Conservation (phyloP, 2,797 vertebrate species). For the Cuculus canorus region DNA sequence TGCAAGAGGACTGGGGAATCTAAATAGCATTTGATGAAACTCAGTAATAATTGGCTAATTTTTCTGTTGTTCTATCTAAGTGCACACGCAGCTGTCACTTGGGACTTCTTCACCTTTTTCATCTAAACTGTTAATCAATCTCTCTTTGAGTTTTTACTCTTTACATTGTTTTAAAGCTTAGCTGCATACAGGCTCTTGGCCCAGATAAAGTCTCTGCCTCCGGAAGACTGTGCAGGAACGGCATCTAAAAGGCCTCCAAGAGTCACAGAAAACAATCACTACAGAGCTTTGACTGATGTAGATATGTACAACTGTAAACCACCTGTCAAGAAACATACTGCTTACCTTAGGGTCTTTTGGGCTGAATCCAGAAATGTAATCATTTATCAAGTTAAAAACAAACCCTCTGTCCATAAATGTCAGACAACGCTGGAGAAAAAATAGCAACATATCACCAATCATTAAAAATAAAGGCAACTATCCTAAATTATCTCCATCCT, state of each 20-base stretch:
- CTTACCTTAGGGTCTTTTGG: slow-evolving; percentile 95
- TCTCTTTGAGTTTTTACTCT: background rate
- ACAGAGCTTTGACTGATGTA: background rate
- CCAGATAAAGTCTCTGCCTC: background rate
- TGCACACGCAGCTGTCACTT: background rate
- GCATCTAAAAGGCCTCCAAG: background rate
- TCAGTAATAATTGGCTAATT: background rate
- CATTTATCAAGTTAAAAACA: slow-evolving; percentile 91
- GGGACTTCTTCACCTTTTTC: background rate
- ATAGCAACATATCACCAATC: background rate
- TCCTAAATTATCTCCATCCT: background rate
- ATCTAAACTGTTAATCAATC: background rate
- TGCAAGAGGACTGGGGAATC: background rate
- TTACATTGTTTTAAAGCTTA: background rate
- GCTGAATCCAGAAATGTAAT: slow-evolving; percentile 93
- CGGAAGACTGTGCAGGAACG: background rate
- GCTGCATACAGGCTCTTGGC: background rate
- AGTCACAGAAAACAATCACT: background rate
- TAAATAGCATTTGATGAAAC: background rate
- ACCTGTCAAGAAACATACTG: background rate
- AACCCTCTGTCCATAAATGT: slow-evolving; percentile 98
- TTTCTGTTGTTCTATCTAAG: background rate
- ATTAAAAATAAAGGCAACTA: background rate
- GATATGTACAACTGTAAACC: background rate
- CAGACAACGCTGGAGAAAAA: slow-evolving; percentile 86